Evolutionary conservation across 2,113 vertebrate species (phyloP), one percentile per base, ranked within the genome.

Genomic region (Australoheros scitulus): DNA sequence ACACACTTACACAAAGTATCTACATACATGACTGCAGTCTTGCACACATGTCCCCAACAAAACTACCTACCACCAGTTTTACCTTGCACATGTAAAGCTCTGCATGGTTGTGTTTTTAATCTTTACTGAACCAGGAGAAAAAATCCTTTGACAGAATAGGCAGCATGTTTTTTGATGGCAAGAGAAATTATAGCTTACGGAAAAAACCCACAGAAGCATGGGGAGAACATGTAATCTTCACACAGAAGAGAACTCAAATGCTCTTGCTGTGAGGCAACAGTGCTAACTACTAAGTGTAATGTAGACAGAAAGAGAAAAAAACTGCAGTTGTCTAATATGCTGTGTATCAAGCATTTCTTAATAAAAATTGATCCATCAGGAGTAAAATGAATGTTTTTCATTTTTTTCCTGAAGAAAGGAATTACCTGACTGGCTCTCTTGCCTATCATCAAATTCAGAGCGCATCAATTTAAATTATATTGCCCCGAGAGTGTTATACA

Each of bases 341-440:
- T 76, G 41, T 52, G 76, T 55, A n/a, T 72, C 68, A 72, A 56
- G 22, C 32, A 77, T 57, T 61, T 43, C 14, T 52, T 72, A 9
- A 55, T 14, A 72, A 52, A 56, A 79, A 79, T 4, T 63, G 50
- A 80, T 79, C 20, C 2, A 0, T 52, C 68, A 32, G 56, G 52
- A 76, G 68, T 85, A 34, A 81, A 72, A 78, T 57, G 3, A 58
- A 34, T 72, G 26, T 38, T 70, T 70, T 6, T 70, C 26, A 7
- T 38, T 38, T 38, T 38, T 38, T 38, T 38, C 9, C 43, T 57
- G 14, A 60, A 59, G 78, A 65, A 60, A 24, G 32, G 61, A 77
- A 68, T 83, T 76, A 75, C 36, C 11, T 70, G 32, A n/a, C 24
- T 83, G 5, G 59, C 41, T 70, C 59, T 55, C 20, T 22, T 47